Evolutionary conservation across 2,797 vertebrate genomes (phyloP), one percentile per base, ranked within the genome.

Genomic region (Miichthys miiuy): DNA sequence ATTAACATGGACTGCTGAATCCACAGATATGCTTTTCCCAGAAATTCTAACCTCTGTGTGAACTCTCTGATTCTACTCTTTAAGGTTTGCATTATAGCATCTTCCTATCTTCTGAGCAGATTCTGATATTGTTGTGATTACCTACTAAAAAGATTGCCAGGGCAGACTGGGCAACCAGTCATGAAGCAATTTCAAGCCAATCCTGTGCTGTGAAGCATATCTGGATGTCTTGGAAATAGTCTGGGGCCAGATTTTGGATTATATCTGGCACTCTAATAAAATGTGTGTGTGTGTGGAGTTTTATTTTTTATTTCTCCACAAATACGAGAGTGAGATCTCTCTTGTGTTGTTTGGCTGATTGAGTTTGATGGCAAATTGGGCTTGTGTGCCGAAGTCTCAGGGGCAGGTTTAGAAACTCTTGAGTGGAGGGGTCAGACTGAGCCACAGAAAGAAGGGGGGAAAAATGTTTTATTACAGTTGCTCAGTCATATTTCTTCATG

Each of bases 171-270:
- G 68, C 38, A 34, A 47, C 56, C 63, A 58, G 63, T 58, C 52
- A 48, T 57, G 6, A 54, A 72, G 51, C 77, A 78, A 72, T 82
- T 69, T 68, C 62, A 44, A 60, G 62, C n/a, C 66, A 54, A 50
- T 60, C 17, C n/a, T 2, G 55, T 38, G 62, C 74, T 52, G 44
- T 69, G 55, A 77, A 56, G 69, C 65, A 41, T 52, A 69, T 83
- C 66, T 18, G 21, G 25, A 34, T 54, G 17, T 42, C 63, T 65
- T 55, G 14, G 62, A 72, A 75, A 79, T 42, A 56, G 67, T 23
- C 34, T 51, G 75, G 54, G 60, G 55, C 38, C 61, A 86, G 41
- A 76, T 75, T 75, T 69, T 64, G 44, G 44, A 75, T 81, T 69
- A 68, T 51, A 68, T 80, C 57, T 74, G 30, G 18, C 7, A 5